phyloP scores from a whole-genome alignment of 1,140 invertebrate genomes.

The Pemphigus obesinymphae region DNA sequence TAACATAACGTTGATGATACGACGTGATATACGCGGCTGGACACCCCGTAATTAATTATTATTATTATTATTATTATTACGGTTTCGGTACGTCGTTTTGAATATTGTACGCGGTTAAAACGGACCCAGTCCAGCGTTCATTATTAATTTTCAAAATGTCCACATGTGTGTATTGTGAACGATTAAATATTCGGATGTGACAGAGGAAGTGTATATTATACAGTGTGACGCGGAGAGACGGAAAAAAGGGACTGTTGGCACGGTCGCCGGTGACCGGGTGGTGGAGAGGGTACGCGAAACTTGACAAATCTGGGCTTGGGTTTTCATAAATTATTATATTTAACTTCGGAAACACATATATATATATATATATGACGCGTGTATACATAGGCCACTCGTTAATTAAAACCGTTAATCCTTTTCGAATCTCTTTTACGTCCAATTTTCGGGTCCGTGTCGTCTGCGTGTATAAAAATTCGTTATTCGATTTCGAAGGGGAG shows the following conservation, averaged over 20 bases:
- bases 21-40: constrained; percentile 17
- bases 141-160: constrained; percentile 37
- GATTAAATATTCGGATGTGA: constrained; percentile 35
- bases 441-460: background rate
- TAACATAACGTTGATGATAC: constrained; percentile 31
- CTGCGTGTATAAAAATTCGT: too few relatives aligned
- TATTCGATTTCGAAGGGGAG: background rate
- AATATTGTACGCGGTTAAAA: constrained; percentile 41
- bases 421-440: background rate
- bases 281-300: background rate
- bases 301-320: constrained; percentile 32
- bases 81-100: constrained; percentile 36
- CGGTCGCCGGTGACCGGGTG: background rate
- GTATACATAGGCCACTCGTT: background rate
- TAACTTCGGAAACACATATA: background rate
- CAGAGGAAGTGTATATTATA: background rate
- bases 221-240: background rate
- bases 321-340: constrained; percentile 38
- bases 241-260: background rate
- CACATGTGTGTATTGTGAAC: constrained; percentile 18
- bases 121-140: background rate
- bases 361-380: background rate
- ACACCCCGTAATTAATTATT: constrained; percentile 37
- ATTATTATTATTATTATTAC: too few relatives aligned
- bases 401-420: background rate